Conservation (phyloP, 2,113 vertebrate genomes). For the Sceloporus undulatus region DNA sequence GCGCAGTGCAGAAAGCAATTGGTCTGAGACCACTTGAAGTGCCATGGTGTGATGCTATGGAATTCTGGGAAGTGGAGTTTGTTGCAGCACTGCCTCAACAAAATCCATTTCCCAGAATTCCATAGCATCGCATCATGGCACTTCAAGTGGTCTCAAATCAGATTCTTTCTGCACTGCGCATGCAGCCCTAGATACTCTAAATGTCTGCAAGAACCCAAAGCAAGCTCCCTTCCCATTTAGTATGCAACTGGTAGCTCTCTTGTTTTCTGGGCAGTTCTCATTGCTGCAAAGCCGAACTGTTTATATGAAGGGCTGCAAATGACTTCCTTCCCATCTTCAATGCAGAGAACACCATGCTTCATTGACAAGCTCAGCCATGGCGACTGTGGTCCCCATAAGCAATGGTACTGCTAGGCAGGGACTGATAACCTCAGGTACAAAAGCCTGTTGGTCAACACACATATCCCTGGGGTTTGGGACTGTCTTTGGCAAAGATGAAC, state of each 20-base stretch:
- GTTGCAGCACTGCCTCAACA: too few relatives aligned
- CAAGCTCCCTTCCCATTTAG: neutral
- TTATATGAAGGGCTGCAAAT: neutral
- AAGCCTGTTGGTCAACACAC: conserved; percentile 56
- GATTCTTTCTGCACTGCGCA: too few relatives aligned
- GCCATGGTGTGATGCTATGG: too few relatives aligned
- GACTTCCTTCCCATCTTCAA: conserved; percentile 1
- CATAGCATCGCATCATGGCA: too few relatives aligned
- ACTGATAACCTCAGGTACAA: conserved; percentile 32
- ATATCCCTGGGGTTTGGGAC: conserved; percentile 27
- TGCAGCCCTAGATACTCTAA: too few relatives aligned
- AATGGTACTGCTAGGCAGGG: neutral
- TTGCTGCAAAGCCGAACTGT: neutral
- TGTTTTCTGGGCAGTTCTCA: neutral
- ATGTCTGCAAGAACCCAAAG: too few relatives aligned
- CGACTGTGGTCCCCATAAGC: neutral
- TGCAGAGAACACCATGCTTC: neutral
- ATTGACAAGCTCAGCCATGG: conserved; percentile 10
- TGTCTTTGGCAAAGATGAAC: neutral
- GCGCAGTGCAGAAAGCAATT: too few relatives aligned
- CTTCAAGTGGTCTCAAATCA: too few relatives aligned
- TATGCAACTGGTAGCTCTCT: neutral
- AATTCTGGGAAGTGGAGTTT: too few relatives aligned
- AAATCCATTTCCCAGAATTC: too few relatives aligned
- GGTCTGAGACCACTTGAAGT: too few relatives aligned